Conservation (phyloP, 2,113 vertebrate genomes). For the Nerophis lumbriciformis region DNA sequence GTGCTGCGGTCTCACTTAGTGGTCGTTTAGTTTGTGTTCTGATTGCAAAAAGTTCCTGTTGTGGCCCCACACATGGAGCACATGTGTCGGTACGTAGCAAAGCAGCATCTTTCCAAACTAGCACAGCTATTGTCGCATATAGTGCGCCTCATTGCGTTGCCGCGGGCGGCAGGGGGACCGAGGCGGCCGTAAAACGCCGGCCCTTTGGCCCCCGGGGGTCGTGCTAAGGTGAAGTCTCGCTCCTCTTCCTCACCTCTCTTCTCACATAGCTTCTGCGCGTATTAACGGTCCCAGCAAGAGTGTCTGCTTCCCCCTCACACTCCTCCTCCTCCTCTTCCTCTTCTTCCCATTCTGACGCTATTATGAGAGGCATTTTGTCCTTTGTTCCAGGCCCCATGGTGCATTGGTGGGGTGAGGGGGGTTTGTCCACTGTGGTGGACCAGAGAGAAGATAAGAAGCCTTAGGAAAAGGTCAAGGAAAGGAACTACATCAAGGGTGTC, state of each 20-base stretch:
- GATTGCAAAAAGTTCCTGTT: background rate
- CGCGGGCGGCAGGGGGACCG: slow-evolving; percentile 66
- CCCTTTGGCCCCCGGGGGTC: slow-evolving; percentile 67
- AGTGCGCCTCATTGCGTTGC: slow-evolving; percentile 69
- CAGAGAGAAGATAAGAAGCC: slow-evolving; percentile 52
- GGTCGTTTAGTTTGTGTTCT: too few relatives aligned
- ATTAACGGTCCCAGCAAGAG: slow-evolving; percentile 67
- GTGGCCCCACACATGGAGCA: slow-evolving; percentile 45
- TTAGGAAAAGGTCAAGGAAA: slow-evolving; percentile 41
- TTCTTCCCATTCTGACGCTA: slow-evolving; percentile 56
- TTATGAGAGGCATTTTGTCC: slow-evolving; percentile 74
- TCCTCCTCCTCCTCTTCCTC: slow-evolving; percentile 20
- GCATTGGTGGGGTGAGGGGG: slow-evolving; percentile 54
- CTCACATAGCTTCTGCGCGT: slow-evolving; percentile 50
- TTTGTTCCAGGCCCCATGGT: slow-evolving; percentile 73
- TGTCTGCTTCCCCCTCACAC: slow-evolving; percentile 56
- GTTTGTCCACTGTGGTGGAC: slow-evolving; percentile 42
- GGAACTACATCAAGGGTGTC: slow-evolving; percentile 11
- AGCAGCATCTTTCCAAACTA: slow-evolving; percentile 66
- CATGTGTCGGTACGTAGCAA: slow-evolving; percentile 26
- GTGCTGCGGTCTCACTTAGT: too few relatives aligned
- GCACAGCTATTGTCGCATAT: slow-evolving; percentile 66
- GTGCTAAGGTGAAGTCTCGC: slow-evolving; percentile 68
- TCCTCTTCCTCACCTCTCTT: slow-evolving; percentile 20
- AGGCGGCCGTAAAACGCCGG: slow-evolving; percentile 68